These are phyloP conservation scores for Tiliacea citrago DNA, from an alignment of 2,888 invertebrate genomes.

Conservation along the genomic window DNA sequence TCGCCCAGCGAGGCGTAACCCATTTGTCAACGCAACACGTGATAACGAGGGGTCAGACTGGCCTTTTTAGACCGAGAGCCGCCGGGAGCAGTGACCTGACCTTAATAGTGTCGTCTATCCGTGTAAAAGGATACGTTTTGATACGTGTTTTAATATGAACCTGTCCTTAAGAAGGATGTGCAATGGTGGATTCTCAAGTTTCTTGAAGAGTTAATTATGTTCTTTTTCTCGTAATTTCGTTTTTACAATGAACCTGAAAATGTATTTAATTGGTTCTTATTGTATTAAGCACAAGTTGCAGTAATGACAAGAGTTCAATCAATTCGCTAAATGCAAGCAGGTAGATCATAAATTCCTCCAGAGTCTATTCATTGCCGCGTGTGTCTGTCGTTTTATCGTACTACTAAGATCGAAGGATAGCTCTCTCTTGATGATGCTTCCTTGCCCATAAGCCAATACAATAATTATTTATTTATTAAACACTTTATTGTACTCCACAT, in stretches of 20 bases:
- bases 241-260: background rate
- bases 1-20: constrained; percentile 77
- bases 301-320: background rate
- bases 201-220: background rate
- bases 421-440: background rate
- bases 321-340: background rate
- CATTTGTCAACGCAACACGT: constrained; percentile 85
- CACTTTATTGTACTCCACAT: too few relatives aligned
- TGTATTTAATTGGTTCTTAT: too few relatives aligned
- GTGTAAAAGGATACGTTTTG: constrained; percentile 52
- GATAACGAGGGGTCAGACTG: constrained; percentile 77
- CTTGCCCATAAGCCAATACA: background rate
- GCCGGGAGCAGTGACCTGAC: constrained; percentile 63
- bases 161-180: constrained; percentile 25
- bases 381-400: background rate
- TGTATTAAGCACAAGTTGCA: background rate
- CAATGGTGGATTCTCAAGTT: background rate
- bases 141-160: constrained; percentile 29
- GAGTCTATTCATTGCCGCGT: background rate
- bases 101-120: constrained; percentile 52
- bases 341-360: background rate
- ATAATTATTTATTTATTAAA: too few relatives aligned
- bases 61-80: constrained; percentile 66
- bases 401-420: background rate
- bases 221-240: background rate